Percentiles rank a stretch among this genome's conserved stretches.
These are phyloP conservation scores for Hydrozoanthus gracilis DNA, from an alignment of 92 coral and sea anemone genomes.

Conservation along the genomic window DNA sequence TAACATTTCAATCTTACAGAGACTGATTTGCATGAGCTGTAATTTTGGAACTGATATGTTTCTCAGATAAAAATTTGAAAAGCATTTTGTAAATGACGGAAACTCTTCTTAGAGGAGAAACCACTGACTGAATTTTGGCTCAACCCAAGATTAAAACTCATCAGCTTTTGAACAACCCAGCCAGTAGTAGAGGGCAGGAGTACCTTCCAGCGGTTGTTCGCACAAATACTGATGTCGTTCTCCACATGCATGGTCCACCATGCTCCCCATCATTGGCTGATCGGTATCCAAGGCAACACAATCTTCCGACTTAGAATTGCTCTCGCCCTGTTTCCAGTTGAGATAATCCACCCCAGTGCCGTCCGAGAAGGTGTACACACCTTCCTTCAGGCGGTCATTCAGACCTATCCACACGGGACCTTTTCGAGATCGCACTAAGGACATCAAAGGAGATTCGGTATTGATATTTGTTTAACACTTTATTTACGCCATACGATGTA, in stretches of 20 bases:
- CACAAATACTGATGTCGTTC: slow-evolving; percentile 73
- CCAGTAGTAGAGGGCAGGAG: no score
- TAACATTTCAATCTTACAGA: no score
- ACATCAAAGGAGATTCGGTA: not conserved
- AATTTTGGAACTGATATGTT: no score
- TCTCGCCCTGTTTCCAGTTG: slow-evolving; percentile 78
- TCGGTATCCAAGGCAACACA: slow-evolving; percentile 66
- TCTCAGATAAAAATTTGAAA: no score
- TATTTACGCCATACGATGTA: no score
- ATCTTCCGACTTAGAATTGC: slow-evolving; percentile 64
- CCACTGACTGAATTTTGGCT: no score
- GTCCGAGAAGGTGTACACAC: slow-evolving; percentile 74
- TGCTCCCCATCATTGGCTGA: slow-evolving; percentile 66
- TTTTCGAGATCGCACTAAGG: slow-evolving; percentile 32
- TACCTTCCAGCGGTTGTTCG: slow-evolving; percentile 81
- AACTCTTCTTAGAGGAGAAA: no score
- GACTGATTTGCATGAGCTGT: no score
- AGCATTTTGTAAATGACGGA: no score
- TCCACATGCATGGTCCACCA: slow-evolving; percentile 79
- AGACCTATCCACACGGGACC: slow-evolving; percentile 82
- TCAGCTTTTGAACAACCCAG: no score
- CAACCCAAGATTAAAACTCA: no score
- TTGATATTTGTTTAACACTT: no score
- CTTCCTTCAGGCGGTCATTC: slow-evolving; percentile 75
- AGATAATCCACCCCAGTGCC: slow-evolving; percentile 80